These are phyloP conservation scores for Hippopotamyrus pictus DNA, from an alignment of 2,797 vertebrate genomes.

Conservation along the genomic window DNA sequence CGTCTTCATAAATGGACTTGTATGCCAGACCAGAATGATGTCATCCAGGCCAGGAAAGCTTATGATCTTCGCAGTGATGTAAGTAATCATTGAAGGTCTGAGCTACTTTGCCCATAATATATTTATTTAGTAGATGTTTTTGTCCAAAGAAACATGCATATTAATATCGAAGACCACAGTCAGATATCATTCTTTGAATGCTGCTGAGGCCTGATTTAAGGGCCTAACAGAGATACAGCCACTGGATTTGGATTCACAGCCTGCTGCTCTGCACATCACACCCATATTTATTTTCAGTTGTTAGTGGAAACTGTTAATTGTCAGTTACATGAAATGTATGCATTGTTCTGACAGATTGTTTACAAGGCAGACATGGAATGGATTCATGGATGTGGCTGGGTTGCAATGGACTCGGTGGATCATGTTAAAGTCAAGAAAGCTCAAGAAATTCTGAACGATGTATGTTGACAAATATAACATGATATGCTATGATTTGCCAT, in stretches of 20 bases:
- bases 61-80: conserved; percentile 81
- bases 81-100: conserved; percentile 47
- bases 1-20: conserved; percentile 75
- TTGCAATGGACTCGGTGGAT: conserved; percentile 83
- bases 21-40: conserved; percentile 77
- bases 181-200: not conserved
- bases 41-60: conserved; percentile 73
- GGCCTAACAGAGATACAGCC: not conserved
- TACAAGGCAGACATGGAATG: conserved; percentile 95
- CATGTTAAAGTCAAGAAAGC: conserved; percentile 85
- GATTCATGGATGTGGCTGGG: conserved; percentile 90
- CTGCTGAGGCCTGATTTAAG: not conserved
- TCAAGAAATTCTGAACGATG: conserved; percentile 82
- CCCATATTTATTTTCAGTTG: not conserved
- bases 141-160: not conserved
- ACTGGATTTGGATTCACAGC: not conserved
- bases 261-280: not conserved
- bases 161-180: not conserved
- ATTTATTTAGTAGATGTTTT: not conserved
- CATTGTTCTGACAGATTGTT: conserved; percentile 58
- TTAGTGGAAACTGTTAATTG: not conserved
- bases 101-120: not conserved
- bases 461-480: conserved; percentile 39
- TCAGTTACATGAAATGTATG: not conserved
- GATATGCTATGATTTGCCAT: not conserved